These are phyloP conservation scores for Sminthopsis crassicaudata DNA, from an alignment of 2,113 vertebrate genomes.

Conservation along the genomic window DNA sequence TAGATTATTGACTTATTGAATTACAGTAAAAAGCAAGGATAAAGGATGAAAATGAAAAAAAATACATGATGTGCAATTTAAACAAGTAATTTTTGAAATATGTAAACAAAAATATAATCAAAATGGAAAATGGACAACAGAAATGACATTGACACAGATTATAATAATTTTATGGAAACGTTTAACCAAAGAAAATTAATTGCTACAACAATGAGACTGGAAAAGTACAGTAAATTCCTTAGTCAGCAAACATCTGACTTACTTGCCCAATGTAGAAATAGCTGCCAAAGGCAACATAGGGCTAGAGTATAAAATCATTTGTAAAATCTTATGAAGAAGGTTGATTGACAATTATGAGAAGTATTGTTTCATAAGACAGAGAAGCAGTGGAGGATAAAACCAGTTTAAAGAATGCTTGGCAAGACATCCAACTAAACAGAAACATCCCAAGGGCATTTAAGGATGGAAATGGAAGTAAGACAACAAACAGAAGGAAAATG, in stretches of 20 bases:
- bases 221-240: neutral
- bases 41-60: neutral
- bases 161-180: neutral
- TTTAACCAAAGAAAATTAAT: neutral
- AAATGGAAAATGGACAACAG: neutral
- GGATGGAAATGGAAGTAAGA: neutral
- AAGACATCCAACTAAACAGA: neutral
- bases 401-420: slow-evolving; percentile 2
- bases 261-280: neutral
- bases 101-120: neutral
- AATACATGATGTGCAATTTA: neutral
- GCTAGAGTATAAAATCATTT: neutral
- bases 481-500: neutral
- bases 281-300: neutral
- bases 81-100: too few relatives aligned
- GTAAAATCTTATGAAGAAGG: neutral
- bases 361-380: neutral
- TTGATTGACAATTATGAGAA: neutral
- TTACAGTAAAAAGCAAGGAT: neutral
- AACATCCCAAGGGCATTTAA: neutral
- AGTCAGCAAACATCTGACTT: neutral
- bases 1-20: neutral
- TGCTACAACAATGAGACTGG: neutral
- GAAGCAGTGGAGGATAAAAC: neutral
- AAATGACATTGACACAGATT: neutral